Percentiles rank a stretch among this genome's conserved stretches.
Evolutionary conservation across 2,888 invertebrate genomes (phyloP).

Genomic region (Platycheirus rosarum): DNA sequence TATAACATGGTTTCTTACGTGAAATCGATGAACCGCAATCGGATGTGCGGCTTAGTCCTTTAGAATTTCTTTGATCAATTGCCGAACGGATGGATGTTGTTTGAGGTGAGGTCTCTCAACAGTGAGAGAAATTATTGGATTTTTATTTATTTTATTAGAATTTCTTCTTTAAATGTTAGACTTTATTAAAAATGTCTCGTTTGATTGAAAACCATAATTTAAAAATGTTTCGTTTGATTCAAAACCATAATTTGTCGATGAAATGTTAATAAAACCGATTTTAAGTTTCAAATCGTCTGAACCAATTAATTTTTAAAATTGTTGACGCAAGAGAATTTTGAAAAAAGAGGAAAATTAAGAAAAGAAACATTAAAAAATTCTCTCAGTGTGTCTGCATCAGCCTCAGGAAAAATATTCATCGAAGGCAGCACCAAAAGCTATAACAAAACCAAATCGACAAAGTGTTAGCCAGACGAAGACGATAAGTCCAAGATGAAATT

Average conservation of each 20-base stretch:
- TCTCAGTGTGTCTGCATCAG: conserved; percentile 1
- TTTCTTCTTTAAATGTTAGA: too few species aligned
- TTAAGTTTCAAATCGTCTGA: too few species aligned
- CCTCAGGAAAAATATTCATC: background rate
- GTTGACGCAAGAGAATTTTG: too few species aligned
- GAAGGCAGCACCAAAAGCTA: background rate
- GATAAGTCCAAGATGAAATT: conserved; percentile 70
- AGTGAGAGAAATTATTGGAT: background rate
- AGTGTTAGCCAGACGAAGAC: conserved; percentile 64
- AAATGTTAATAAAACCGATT: too few species aligned
- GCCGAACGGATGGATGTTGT: background rate
- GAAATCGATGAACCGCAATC: conserved; percentile 54
- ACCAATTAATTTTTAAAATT: too few species aligned
- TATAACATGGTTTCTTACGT: conserved; percentile 25
- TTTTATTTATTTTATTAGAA: too few species aligned
- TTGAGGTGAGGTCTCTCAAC: background rate
- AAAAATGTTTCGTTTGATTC: too few species aligned
- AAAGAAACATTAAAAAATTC: too few species aligned
- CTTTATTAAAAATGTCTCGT: too few species aligned
- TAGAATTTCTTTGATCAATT: conserved; percentile 50
- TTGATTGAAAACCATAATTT: too few species aligned
- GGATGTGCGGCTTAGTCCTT: conserved; percentile 38
- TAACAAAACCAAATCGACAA: conserved; percentile 20
- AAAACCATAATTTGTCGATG: too few species aligned
- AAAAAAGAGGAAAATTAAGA: too few species aligned